phyloP scores from a whole-genome alignment of 1,140 invertebrate species.

The Pararge aegeria region DNA sequence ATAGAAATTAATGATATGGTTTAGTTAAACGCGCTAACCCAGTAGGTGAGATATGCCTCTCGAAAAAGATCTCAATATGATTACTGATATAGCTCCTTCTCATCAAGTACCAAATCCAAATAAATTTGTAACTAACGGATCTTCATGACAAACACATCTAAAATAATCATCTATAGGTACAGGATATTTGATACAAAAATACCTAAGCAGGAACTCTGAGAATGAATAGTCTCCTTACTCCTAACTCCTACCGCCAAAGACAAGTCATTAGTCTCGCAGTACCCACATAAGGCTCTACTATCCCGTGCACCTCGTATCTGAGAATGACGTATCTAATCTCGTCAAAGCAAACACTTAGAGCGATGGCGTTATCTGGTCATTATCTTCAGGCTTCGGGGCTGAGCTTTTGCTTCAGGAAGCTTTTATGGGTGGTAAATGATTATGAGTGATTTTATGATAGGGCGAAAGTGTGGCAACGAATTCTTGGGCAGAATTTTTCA shows the following conservation, averaged over 20 bases:
- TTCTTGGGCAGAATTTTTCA: background rate
- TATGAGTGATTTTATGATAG: constrained; percentile 12
- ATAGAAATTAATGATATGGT: too few relatives aligned
- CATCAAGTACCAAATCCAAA: too few relatives aligned
- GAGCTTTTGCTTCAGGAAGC: constrained; percentile 8
- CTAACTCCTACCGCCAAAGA: background rate
- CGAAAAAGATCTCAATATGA: too few relatives aligned
- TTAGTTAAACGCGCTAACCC: too few relatives aligned
- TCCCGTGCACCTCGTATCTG: constrained; percentile 18
- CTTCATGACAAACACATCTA: too few relatives aligned
- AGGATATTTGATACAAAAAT: too few relatives aligned
- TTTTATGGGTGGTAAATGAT: constrained; percentile 11
- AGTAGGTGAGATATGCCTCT: too few relatives aligned
- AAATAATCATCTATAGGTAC: too few relatives aligned
- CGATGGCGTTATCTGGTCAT: constrained; percentile 25
- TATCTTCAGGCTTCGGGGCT: constrained; percentile 17
- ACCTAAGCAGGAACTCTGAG: too few relatives aligned
- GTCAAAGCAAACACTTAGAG: constrained; percentile 44
- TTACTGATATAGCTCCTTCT: too few relatives aligned
- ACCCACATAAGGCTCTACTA: background rate
- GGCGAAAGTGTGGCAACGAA: constrained; percentile 3
- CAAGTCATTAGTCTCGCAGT: constrained; percentile 1
- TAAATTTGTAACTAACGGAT: too few relatives aligned
- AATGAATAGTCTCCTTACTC: background rate
- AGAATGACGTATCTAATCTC: constrained; percentile 34